Percentiles rank a stretch among this genome's conserved stretches.
These are phyloP conservation scores for Exocentrus adspersus DNA, from an alignment of 2,888 invertebrate genomes.

Conservation along the genomic window DNA sequence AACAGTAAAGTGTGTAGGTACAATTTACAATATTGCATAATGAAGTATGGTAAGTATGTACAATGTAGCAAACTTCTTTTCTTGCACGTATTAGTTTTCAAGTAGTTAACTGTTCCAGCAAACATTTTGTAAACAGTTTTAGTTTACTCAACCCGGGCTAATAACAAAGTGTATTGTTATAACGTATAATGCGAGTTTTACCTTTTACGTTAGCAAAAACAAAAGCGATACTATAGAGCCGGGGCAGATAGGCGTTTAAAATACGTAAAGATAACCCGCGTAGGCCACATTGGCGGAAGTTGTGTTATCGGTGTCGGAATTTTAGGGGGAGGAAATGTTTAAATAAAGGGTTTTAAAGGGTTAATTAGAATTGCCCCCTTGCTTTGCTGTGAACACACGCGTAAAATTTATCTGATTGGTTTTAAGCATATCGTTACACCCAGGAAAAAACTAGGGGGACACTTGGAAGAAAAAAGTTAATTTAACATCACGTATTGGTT, in stretches of 20 bases:
- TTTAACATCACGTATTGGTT: too few relatives aligned
- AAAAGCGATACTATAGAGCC: slow-evolving; percentile 33
- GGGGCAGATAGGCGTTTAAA: slow-evolving; percentile 34
- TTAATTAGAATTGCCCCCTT: slow-evolving; percentile 42
- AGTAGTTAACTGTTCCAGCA: not conserved
- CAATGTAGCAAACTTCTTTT: too few relatives aligned
- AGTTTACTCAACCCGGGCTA: not conserved
- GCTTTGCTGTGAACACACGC: slow-evolving; percentile 33
- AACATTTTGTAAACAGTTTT: slow-evolving; percentile 1
- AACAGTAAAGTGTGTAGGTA: too few relatives aligned
- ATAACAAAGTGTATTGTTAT: slow-evolving; percentile 17
- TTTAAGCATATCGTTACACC: slow-evolving; percentile 27
- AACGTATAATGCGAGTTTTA: slow-evolving; percentile 9
- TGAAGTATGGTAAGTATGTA: too few relatives aligned
- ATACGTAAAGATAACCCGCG: slow-evolving; percentile 38
- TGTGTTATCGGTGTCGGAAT: slow-evolving; percentile 41
- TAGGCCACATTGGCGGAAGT: slow-evolving; percentile 38
- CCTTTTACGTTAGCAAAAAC: slow-evolving; percentile 26
- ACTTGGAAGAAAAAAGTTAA: too few relatives aligned
- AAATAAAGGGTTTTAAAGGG: slow-evolving; percentile 40
- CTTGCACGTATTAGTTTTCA: too few relatives aligned
- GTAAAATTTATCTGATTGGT: slow-evolving; percentile 37
- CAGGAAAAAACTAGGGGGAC: not conserved
- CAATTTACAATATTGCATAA: too few relatives aligned
- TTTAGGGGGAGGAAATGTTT: slow-evolving; percentile 35